phyloP scores from a whole-genome alignment of 2,113 vertebrate genomes.

The Aptenodytes patagonicus region DNA sequence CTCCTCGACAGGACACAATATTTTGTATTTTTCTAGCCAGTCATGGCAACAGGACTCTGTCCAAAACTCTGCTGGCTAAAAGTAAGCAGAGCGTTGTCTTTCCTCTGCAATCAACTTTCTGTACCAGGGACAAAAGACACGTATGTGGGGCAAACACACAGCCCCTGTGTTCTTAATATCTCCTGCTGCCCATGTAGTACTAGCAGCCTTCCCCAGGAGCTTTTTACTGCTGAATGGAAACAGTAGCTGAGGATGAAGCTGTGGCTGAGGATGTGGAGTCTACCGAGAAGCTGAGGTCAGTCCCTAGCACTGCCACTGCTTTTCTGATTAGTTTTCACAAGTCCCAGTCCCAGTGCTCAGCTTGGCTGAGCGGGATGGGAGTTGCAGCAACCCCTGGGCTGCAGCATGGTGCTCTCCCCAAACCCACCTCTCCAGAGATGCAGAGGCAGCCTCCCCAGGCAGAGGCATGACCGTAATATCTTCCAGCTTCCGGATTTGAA shows the following conservation, averaged over 20 bases:
- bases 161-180: background rate
- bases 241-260: background rate
- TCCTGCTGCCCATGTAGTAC: background rate
- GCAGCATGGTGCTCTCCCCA: background rate
- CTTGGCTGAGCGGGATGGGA: background rate
- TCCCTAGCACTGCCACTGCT: background rate
- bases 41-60: background rate
- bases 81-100: background rate
- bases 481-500: background rate
- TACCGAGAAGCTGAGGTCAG: background rate
- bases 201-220: background rate
- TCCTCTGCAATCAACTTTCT: background rate
- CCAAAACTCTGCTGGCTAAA: background rate
- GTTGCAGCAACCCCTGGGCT: background rate
- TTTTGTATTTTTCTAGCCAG: background rate
- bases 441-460: background rate
- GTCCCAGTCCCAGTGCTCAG: background rate
- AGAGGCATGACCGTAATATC: background rate
- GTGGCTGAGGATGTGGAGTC: background rate
- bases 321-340: background rate
- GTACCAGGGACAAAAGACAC: background rate
- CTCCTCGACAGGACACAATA: background rate
- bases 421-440: background rate
- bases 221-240: background rate
- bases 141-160: background rate